Percentiles rank a stretch among this genome's conserved stretches.
Evolutionary conservation across 2,888 invertebrate genomes (phyloP).

Genomic region (Cylloceria caligata): DNA sequence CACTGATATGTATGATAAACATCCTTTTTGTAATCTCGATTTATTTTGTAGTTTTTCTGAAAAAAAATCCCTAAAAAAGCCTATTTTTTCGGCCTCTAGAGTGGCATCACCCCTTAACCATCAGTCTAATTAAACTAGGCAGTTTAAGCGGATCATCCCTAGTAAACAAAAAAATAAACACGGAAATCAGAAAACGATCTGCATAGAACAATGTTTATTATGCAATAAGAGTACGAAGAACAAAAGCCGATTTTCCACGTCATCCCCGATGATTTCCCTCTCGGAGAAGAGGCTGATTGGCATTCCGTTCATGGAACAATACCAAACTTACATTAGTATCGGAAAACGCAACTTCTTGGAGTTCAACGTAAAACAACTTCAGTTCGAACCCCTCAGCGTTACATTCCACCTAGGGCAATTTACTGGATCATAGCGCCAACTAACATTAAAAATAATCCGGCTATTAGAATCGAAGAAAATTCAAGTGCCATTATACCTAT

Average conservation of each 20-base stretch:
- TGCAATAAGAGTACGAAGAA: background rate
- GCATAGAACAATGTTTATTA: no score
- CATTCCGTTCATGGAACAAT: conserved; percentile 10
- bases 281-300: conserved; percentile 29
- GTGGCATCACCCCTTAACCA: no score
- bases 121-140: no score
- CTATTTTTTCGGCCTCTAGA: no score
- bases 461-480: background rate
- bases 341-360: background rate
- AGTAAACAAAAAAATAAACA: no score
- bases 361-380: background rate
- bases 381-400: background rate
- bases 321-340: conserved; percentile 5
- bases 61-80: no score
- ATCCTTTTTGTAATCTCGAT: no score
- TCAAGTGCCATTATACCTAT: background rate
- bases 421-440: background rate
- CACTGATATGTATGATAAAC: no score
- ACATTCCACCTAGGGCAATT: conserved; percentile 10
- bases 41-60: no score
- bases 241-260: conserved; percentile 8
- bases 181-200: no score
- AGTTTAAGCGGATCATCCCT: no score
- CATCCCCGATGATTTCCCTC: conserved; percentile 28
- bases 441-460: background rate